Base-by-base conservation (phyloP, 2,113 vertebrate genomes). In the Pseudopodoces humilis region DNA sequence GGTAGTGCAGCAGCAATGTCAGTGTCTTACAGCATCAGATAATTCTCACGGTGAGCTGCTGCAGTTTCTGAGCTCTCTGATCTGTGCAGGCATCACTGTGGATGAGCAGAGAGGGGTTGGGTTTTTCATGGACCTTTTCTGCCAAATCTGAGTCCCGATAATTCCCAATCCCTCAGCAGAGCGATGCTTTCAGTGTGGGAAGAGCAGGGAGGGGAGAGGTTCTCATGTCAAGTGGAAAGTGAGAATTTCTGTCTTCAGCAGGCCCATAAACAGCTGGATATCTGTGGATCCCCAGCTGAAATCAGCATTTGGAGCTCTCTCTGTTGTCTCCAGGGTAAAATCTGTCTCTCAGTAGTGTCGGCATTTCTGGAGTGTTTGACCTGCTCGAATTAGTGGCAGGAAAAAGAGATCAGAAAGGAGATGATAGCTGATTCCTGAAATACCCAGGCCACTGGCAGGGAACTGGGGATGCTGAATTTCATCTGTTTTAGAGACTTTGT, bases 211-310 rank as follows among this genome's bases (percentile, higher is more conserved):
- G 46, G 15, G 46, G 9, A 39, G 22, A 18, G 65, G 30, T 43
- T n/a, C 24, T 58, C 31, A 1, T 15, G 13, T 31, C 20, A 30
- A 24, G 27, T 11, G 44, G 21, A 1, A 58, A 31, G 14, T 10
- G 83, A 52, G 44, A 6, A 35, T 21, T 21, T 58, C 8, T 2
- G 1, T 24, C 6, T 22, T 9, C n/a, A 16, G 11, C 13, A 3
- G 47, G 10, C 10, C 44, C 60, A 9, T 4, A 4, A 46, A 23
- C 24, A 10, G 18, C 22, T 33, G n/a, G 12, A 5, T 15, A 8
- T 7, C 7, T 1, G 0, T 14, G 30, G 12, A 1, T 11, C 12
- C 3, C 31, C 43, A 44, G 64, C 69, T 72, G 59, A 15, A n/a
- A 24, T 46, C 49, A 37, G 7, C 13, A 6, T 10, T 33, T 52